These are phyloP conservation scores for Agapornis canus DNA, from an alignment of 2,797 vertebrate genomes.

Conservation along the genomic window DNA sequence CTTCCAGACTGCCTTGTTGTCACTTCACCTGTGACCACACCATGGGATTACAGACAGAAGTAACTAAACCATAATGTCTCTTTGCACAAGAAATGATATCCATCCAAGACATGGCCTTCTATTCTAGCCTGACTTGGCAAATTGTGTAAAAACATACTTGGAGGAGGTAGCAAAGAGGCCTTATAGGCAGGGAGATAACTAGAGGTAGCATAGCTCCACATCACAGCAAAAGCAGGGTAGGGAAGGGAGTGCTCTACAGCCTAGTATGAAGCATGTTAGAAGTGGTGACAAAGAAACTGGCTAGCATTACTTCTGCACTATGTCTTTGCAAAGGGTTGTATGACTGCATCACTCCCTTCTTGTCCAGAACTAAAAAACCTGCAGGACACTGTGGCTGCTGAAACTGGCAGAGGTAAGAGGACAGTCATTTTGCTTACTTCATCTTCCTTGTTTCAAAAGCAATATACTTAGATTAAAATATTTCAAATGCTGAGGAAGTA, in stretches of 20 bases:
- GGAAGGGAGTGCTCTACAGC: not conserved
- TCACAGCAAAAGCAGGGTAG: not conserved
- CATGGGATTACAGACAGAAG: not conserved
- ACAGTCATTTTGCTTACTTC: not conserved
- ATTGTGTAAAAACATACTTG: not conserved
- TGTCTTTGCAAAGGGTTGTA: not conserved
- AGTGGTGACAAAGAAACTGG: not conserved
- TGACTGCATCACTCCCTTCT: rapidly evolving
- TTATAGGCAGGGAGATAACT: not conserved
- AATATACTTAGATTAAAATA: not conserved
- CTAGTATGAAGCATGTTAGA: not conserved
- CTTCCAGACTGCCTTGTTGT: not conserved
- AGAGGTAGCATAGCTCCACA: not conserved
- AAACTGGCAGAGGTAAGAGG: not conserved
- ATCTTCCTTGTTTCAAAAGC: not conserved
- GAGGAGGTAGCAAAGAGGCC: not conserved
- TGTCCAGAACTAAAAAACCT: not conserved
- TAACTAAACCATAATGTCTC: not conserved
- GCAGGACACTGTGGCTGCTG: not conserved
- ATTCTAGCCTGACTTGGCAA: not conserved
- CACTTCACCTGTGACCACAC: not conserved
- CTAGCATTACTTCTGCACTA: not conserved
- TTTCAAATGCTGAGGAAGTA: not conserved
- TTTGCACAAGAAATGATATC: not conserved
- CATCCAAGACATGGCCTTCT: not conserved